Base-by-base conservation (phyloP, 2,888 invertebrate species). In the Campopleginae sp. region DNA sequence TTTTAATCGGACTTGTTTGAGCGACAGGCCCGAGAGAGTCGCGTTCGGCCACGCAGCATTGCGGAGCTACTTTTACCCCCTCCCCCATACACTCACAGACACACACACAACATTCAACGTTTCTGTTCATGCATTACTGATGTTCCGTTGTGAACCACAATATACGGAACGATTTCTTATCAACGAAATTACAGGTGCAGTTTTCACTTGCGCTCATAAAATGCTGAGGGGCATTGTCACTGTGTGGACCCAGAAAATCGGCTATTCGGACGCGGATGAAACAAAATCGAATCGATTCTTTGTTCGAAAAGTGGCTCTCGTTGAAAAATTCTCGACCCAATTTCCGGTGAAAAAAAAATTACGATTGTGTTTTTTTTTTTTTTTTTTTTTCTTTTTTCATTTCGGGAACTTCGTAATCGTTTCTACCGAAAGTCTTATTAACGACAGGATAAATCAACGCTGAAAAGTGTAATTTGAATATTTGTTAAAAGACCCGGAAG, bases 1-100 rank as follows among this genome's bases (percentile, higher is more conserved):
- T 85, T 91, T 90, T 92, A 91, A 91, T 91, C 91, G 88, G 83
- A 81, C 87, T 86, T 87, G 90, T 90, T 90, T 90, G 91, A 90
- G 90, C 89, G 91, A 90, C 85, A 85, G 81, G 85, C 51, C 81
- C 19, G 58, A 54, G 58, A 72, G 58, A 72, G 54, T 86, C 51
- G 65, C 89, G 87, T 87, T 88, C 87, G 88, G 89, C 89, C 91
- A 88, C 91, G 91, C 91, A 90, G 88, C 72, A 87, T 65, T 48
- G 44, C 65, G 31, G 46, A 51, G 63, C 77, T 80, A 81, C 46
- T 79, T 75, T 63, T 38, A 19, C 38, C 65, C 58, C 65, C 48
- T 14, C 31, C 14, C 65, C 77, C 48, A 65, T 51, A 23, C 31
- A 27, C 80, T 19, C 46, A 42, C 12, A 31, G 51, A 68, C 48